Evolutionary conservation across 30 jellyfish, hydroid and myxozoan genomes (phyloP).

Genomic region (Turritopsis rubra): DNA sequence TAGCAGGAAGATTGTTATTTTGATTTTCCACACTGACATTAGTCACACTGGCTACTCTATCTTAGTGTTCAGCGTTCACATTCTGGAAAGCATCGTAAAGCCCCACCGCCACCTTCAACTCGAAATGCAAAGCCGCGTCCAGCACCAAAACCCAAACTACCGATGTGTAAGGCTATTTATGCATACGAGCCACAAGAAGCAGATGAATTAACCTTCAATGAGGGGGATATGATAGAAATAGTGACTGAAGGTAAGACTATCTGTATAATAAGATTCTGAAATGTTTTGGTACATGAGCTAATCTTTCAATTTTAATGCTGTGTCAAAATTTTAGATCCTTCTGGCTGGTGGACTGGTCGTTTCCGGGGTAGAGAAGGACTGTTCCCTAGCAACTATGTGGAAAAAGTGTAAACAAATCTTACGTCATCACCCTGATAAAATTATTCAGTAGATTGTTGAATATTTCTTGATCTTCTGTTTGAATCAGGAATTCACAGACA

Average conservation of each 20-base stretch:
- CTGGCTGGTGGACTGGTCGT: conserved; percentile 99
- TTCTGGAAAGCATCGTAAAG: conserved; percentile 42
- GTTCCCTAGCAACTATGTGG: conserved; percentile 93
- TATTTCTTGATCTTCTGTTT: background rate
- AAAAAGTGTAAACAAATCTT: conserved; percentile 40
- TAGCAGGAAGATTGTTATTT: too few species aligned
- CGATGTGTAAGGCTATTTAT: conserved; percentile 69
- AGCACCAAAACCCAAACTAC: conserved; percentile 87
- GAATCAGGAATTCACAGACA: background rate
- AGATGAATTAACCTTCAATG: conserved; percentile 78
- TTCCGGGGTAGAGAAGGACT: conserved; percentile 86
- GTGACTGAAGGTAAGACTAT: conserved; percentile 74
- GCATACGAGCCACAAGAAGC: conserved; percentile 95
- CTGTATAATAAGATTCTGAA: background rate
- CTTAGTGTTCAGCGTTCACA: conserved; percentile 54
- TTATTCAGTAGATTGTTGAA: background rate
- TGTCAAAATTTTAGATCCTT: conserved; percentile 51
- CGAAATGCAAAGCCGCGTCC: conserved; percentile 83
- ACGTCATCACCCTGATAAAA: background rate
- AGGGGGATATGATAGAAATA: conserved; percentile 74
- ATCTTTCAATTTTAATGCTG: background rate
- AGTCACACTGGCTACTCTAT: background rate
- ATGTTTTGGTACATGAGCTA: background rate
- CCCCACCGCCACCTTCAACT: conserved; percentile 80
- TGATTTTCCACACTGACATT: background rate